Evolutionary conservation across 1,140 invertebrate species (phyloP).

Genomic region (Homarus americanus): DNA sequence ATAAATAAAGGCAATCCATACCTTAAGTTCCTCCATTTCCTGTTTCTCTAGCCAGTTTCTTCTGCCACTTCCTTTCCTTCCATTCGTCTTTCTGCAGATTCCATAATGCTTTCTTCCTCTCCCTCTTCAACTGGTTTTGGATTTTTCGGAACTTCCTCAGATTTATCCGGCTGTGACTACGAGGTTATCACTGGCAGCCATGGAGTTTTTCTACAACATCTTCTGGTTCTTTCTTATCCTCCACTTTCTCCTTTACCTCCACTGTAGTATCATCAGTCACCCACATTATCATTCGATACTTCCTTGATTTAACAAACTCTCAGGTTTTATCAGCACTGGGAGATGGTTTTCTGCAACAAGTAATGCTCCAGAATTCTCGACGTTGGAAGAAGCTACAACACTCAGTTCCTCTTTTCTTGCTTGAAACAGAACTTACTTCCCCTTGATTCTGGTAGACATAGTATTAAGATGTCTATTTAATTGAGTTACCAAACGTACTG

Average conservation of each 20-base stretch:
- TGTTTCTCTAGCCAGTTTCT: neutral
- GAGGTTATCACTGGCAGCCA: neutral
- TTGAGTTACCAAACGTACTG: neutral
- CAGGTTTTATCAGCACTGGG: neutral
- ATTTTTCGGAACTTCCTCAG: constrained; percentile 11
- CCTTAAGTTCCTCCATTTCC: constrained; percentile 29
- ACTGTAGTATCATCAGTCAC: neutral
- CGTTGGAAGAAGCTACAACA: neutral
- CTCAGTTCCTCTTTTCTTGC: neutral
- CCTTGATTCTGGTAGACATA: neutral
- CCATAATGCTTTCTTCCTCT: constrained; percentile 10
- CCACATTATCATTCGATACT: neutral
- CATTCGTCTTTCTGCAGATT: constrained; percentile 8
- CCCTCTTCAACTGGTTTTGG: constrained; percentile 20
- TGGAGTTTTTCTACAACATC: neutral
- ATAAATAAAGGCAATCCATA: too few relatives aligned
- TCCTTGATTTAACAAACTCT: neutral
- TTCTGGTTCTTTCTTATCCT: neutral
- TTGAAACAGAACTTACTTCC: neutral
- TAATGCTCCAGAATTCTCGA: neutral
- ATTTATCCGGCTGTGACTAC: neutral
- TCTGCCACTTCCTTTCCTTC: constrained; percentile 16
- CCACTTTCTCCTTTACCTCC: neutral
- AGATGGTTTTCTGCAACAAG: neutral
- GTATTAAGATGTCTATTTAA: neutral